Base-by-base conservation (phyloP, 2,113 vertebrate genomes). In the Trinectes maculatus region DNA sequence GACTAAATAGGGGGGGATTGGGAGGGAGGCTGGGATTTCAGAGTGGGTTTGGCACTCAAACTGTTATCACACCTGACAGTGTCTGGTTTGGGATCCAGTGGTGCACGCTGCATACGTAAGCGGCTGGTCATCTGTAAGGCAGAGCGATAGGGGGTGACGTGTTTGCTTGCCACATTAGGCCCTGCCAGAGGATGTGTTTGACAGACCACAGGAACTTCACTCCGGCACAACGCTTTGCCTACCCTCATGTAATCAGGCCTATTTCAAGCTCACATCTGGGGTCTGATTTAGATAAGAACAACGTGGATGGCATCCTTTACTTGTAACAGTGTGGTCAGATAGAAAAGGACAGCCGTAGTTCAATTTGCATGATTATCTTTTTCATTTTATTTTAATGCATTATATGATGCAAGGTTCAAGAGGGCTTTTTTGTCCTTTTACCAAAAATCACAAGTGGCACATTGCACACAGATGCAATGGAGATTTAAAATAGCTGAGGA, bases 11-110 rank as follows among this genome's bases (percentile, higher is more conserved):
- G 6, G 55, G 78, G 51, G 55, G 60, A 74, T 78, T 60, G 40
- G 77, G 69, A 77, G n/a, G n/a, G 76, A 78, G 82, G 83, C 83
- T 77, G 81, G 80, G 71, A 71, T 81, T 88, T 91, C 90, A 85
- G 69, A 88, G 80, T 73, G 71, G 83, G 82, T 91, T 88, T 84
- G 77, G 73, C 15, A 55, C 85, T 72, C 66, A 51, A 81, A 77
- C 77, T 33, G 77, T 91, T 88, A 93, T 93, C 89, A 69, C 89
- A 91, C 91, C 89, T 89, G 90, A 91, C 90, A 92, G 83, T 81
- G 89, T 90, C 89, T 88, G 89, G 75, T 90, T 85, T 53, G 56
- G 87, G 70, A 78, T 90, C 79, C 85, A 83, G 77, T 66, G 74
- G 78, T 83, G 89, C 90, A 87, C 75, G 66, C 62, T 77, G 85